Evolutionary conservation across 2,888 invertebrate species (phyloP).

Genomic region (Campoletis raptor): DNA sequence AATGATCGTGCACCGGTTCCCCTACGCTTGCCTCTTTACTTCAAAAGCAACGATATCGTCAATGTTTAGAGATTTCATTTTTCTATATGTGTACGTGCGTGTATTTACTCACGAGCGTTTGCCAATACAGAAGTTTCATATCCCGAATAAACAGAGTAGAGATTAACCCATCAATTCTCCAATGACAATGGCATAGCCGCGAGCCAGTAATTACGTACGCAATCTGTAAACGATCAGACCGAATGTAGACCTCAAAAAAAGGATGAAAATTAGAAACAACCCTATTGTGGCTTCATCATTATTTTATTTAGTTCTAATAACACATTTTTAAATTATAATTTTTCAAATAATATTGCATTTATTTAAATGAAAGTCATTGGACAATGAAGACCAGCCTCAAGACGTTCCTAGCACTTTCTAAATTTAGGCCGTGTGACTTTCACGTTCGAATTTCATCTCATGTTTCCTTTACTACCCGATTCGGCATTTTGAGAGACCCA

Average conservation of each 20-base stretch:
- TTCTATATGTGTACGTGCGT: neutral
- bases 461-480: slow-evolving; percentile 16
- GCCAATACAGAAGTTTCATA: neutral
- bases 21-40: neutral
- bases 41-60: slow-evolving; percentile 14
- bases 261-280: neutral
- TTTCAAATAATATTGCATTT: slow-evolving; percentile 29
- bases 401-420: slow-evolving; percentile 77
- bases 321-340: neutral
- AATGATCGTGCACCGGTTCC: neutral
- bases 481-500: neutral
- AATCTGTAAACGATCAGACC: neutral
- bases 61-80: neutral
- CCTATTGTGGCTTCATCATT: neutral
- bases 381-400: slow-evolving; percentile 62
- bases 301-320: neutral
- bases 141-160: slow-evolving; percentile 4
- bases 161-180: slow-evolving; percentile 24
- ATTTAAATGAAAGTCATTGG: slow-evolving; percentile 75
- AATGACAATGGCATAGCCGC: neutral
- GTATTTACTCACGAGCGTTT: neutral
- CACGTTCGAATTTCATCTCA: slow-evolving; percentile 74
- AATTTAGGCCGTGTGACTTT: slow-evolving; percentile 80
- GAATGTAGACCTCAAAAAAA: neutral
- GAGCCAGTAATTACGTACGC: neutral